Evolutionary conservation across 2,888 invertebrate species (phyloP).

Genomic region (Clitarchus hookeri): DNA sequence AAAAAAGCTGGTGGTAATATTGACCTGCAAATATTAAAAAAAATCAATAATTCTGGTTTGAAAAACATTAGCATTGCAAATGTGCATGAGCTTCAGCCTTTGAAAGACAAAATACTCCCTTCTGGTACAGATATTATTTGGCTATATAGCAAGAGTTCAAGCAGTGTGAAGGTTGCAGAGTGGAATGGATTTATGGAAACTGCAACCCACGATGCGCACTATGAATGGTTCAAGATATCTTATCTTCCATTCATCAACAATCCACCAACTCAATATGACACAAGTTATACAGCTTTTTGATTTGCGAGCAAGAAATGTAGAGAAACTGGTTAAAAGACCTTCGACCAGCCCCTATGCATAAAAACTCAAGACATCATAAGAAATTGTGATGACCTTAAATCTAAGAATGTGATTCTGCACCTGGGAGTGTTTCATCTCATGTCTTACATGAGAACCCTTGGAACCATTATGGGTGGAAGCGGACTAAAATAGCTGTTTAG

Average conservation of each 20-base stretch:
- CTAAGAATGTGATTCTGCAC: background rate
- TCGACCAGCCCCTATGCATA: background rate
- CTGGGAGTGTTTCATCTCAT: conserved; percentile 6
- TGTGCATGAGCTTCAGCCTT: no score
- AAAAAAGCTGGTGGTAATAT: no score
- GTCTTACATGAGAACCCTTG: background rate
- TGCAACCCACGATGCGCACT: background rate
- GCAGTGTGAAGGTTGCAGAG: no score
- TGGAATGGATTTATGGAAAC: no score
- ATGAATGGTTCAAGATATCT: background rate
- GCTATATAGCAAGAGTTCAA: no score
- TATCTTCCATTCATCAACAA: conserved; percentile 1
- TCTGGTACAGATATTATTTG: no score
- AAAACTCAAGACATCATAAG: background rate
- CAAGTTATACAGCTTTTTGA: background rate
- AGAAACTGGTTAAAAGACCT: conserved; percentile 6
- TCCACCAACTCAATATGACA: background rate
- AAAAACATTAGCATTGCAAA: no score
- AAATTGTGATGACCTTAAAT: conserved; percentile 4
- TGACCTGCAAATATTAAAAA: no score
- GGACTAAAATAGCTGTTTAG: background rate
- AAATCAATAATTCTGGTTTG: no score
- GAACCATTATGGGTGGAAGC: background rate
- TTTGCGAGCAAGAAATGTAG: background rate
- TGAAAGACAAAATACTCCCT: no score